Percentiles rank a stretch among this genome's conserved stretches.
phyloP scores from a whole-genome alignment of 2,888 invertebrate genomes.

The Folsomia candida region DNA sequence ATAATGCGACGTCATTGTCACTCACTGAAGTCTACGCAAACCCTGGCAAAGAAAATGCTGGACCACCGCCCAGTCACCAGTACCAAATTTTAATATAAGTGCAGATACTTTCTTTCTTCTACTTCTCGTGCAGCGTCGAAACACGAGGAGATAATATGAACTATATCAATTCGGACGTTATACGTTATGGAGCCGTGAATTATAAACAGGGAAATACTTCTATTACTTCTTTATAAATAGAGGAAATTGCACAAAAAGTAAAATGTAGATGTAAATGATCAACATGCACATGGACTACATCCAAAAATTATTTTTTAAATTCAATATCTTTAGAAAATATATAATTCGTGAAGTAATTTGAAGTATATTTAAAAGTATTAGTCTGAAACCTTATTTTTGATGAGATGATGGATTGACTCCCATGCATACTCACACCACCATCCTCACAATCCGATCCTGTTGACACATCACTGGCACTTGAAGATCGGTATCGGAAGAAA shows the following conservation, averaged over 20 bases:
- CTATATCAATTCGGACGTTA: no score
- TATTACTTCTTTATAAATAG: no score
- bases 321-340: not conserved
- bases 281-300: not conserved
- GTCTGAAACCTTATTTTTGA: not conserved
- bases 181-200: no score
- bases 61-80: not conserved
- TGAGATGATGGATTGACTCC: no score
- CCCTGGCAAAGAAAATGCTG: not conserved
- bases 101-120: not conserved
- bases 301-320: not conserved
- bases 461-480: conserved; percentile 7
- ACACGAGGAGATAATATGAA: no score
- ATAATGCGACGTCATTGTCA: no score
- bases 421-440: not conserved
- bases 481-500: not conserved
- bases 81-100: no score
- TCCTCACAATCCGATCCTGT: not conserved
- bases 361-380: no score
- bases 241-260: not conserved
- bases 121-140: no score
- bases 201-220: no score
- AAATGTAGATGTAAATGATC: not conserved
- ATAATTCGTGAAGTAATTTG: not conserved
- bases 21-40: not conserved